A percentile compares a stretch with the other conserved stretches of the same genome.
phyloP scores from a whole-genome alignment of 2,888 invertebrate species.

The Himalopsyche kuldschensis region DNA sequence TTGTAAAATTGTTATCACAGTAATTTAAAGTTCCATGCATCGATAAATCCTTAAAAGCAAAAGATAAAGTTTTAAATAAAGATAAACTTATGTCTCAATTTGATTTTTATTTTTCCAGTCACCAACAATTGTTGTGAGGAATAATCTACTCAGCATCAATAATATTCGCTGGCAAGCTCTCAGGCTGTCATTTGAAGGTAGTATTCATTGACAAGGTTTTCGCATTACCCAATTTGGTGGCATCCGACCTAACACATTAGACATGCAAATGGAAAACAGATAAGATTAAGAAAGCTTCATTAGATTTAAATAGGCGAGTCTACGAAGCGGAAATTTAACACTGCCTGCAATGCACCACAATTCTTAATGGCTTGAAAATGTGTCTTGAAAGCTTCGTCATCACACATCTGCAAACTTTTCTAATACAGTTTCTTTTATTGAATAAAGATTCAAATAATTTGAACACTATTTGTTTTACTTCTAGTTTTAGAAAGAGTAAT shows the following conservation, averaged over 20 bases:
- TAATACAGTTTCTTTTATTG: no score
- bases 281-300: conserved; percentile 29
- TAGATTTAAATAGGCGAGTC: neutral
- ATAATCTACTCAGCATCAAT: neutral
- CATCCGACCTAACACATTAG: conserved; percentile 1
- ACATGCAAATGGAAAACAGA: conserved; percentile 18
- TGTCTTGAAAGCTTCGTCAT: neutral
- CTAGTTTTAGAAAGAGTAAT: no score
- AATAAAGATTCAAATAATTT: no score
- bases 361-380: neutral
- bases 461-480: no score
- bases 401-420: no score
- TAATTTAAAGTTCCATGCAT: no score
- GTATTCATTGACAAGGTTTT: neutral
- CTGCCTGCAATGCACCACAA: neutral
- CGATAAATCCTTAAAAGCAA: no score
- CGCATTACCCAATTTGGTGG: conserved; percentile 11
- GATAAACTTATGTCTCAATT: no score
- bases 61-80: no score
- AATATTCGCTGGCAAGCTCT: neutral
- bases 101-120: neutral
- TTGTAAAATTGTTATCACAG: no score
- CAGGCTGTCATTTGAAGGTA: neutral
- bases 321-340: neutral
- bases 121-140: neutral